Base-by-base conservation (phyloP, 1,140 invertebrate genomes). In the Mactra quadrangularis region DNA sequence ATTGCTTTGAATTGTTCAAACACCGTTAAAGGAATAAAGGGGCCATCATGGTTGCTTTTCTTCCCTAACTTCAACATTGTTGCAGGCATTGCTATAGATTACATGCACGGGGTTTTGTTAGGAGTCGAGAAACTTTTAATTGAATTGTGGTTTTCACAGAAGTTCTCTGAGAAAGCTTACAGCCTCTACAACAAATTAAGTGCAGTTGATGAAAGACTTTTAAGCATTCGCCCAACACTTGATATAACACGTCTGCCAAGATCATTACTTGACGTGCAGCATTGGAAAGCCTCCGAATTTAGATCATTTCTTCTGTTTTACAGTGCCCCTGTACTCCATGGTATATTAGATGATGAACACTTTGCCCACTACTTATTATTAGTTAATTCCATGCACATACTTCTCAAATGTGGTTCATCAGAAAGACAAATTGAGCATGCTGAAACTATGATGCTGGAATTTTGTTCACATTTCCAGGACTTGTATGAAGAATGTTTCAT, bases 281-380 rank as follows among this genome's bases (percentile, higher is more conserved):
- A 85, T 47, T 87, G 84, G 84, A 85, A 87, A 71, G 84, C 86
- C 15, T 83, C 84, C 15, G 86, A 87, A 35, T 85, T 53, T 47
- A 45, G 84, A 33, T 75, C 76, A 15, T 87, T 85, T 72, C 25
- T 87, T 6, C 59, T 86, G 9, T 86, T 35, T 70, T 85, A 75
- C 66, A 71, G 82, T 19, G 50, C 60, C 41, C 62, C 78, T 9
- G 66, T 85, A 22, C 57, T 86, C 11, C 29, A 82, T 27, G 70
- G 64, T 9, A 75, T 81, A 19, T 31, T 77, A 41, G 71, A 75
- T 68, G 19, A 31, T 27, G 9, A 76, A 11, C 52, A 50, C 25
- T 77, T 82, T 52, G 17, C 27, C 11, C 84, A 87, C 60, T 87
- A 64, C 76, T 17, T 62, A 15, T 27, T 75, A 4, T 31, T 87